Percentiles rank a stretch among this genome's conserved stretches.
phyloP scores from a whole-genome alignment of 2,797 vertebrate genomes.

The Astyanax mexicanus region DNA sequence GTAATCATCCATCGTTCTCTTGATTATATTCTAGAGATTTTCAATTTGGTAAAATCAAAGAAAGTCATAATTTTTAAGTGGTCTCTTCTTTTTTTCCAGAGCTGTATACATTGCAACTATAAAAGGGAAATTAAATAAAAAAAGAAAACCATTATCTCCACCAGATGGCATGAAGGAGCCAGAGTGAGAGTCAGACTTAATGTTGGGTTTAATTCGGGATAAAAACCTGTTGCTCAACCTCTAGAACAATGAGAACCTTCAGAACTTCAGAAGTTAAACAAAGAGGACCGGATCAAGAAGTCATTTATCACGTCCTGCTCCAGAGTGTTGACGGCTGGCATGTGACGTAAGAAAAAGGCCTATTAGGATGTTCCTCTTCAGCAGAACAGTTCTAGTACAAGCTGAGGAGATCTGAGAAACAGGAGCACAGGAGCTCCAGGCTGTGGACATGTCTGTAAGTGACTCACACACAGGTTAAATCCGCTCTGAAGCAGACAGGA shows the following conservation, averaged over 20 bases:
- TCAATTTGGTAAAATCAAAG: too few relatives aligned
- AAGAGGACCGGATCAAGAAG: not conserved
- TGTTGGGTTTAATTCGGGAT: not conserved
- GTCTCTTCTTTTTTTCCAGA: too few relatives aligned
- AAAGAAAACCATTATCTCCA: too few relatives aligned
- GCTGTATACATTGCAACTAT: too few relatives aligned
- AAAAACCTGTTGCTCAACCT: slow-evolving; percentile 44
- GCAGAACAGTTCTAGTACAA: not conserved
- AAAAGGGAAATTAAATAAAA: too few relatives aligned
- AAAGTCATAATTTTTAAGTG: too few relatives aligned
- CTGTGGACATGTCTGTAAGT: not conserved
- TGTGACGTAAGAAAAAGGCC: not conserved
- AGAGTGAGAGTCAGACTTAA: not conserved
- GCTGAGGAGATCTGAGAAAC: not conserved
- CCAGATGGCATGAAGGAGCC: not conserved
- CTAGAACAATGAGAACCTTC: slow-evolving; percentile 15
- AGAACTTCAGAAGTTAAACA: not conserved
- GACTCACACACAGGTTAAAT: not conserved
- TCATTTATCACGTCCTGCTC: not conserved
- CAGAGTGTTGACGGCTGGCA: not conserved
- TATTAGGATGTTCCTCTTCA: not conserved
- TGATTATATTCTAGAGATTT: too few relatives aligned
- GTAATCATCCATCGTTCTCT: too few relatives aligned
- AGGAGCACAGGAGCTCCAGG: not conserved
- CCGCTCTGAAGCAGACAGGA: not conserved